Evolutionary conservation across 2,797 vertebrate genomes (phyloP).

Genomic region (Malacoraja senta): DNA sequence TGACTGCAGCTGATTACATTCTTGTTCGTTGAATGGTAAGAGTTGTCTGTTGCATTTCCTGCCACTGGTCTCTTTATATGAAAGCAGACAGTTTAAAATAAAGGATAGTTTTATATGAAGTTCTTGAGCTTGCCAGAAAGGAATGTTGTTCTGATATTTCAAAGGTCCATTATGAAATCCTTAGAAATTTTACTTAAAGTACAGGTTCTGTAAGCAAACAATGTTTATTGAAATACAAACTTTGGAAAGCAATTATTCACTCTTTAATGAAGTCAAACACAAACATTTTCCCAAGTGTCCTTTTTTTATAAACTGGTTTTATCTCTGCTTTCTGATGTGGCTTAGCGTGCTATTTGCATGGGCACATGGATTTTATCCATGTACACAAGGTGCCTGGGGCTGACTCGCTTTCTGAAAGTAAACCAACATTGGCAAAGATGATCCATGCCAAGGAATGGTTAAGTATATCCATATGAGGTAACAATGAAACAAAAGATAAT

Average conservation of each 20-base stretch:
- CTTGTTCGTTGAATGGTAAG: neutral
- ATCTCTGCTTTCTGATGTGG: neutral
- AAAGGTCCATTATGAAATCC: neutral
- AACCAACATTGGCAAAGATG: too few species aligned
- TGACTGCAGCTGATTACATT: neutral
- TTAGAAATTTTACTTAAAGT: neutral
- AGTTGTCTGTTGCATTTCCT: slow-evolving; percentile 25
- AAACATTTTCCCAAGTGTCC: neutral
- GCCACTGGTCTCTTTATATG: neutral
- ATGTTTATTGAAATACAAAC: neutral
- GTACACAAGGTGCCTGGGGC: too few species aligned
- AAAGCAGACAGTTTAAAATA: neutral
- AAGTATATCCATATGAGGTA: too few species aligned
- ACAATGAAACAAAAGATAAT: too few species aligned
- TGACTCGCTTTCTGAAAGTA: too few species aligned
- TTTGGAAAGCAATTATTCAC: neutral
- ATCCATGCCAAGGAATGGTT: too few species aligned
- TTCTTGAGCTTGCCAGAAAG: neutral
- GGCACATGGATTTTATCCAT: neutral
- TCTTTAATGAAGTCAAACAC: neutral
- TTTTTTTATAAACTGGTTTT: neutral
- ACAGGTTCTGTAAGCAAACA: neutral
- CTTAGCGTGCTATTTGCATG: neutral
- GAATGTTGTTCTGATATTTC: slow-evolving; percentile 10
- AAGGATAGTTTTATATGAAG: neutral